These are phyloP conservation scores for Salvelinus fontinalis DNA, from an alignment of 2,113 vertebrate species.

Conservation along the genomic window DNA sequence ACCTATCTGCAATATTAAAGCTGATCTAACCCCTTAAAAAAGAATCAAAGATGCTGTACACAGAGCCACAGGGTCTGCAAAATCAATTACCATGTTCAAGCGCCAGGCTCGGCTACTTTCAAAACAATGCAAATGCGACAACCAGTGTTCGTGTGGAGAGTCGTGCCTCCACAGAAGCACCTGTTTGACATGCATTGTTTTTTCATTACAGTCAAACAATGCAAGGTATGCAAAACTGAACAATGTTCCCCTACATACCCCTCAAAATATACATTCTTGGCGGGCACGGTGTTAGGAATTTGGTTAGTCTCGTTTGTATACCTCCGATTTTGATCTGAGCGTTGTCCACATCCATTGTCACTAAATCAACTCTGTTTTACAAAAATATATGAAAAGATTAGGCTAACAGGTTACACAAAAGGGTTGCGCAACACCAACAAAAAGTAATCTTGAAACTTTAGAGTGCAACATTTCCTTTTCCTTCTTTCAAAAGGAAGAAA, in stretches of 20 bases:
- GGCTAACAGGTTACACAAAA: background rate
- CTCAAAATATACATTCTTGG: background rate
- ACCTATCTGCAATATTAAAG: too few relatives aligned
- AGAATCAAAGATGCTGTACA: background rate
- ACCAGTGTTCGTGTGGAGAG: background rate
- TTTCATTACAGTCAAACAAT: background rate
- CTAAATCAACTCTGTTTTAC: background rate
- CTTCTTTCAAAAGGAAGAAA: background rate
- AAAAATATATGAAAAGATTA: background rate
- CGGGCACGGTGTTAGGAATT: background rate
- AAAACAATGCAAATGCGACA: constrained; percentile 11
- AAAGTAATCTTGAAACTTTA: background rate
- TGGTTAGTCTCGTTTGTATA: background rate
- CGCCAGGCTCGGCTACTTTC: constrained; percentile 8
- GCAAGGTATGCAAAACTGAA: background rate
- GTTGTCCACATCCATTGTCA: background rate
- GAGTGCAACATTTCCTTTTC: background rate
- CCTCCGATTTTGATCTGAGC: background rate
- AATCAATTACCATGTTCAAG: constrained; percentile 6
- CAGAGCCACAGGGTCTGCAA: constrained; percentile 2
- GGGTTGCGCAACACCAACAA: background rate
- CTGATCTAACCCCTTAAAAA: too few relatives aligned
- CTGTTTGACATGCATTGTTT: constrained; percentile 18
- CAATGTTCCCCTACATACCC: background rate
- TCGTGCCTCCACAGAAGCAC: background rate